A percentile compares a stretch with the other conserved stretches of the same genome.
Conservation (phyloP, 30 jellyfish, hydroid and myxozoan genomes). For the Hydractinia echinata region DNA sequence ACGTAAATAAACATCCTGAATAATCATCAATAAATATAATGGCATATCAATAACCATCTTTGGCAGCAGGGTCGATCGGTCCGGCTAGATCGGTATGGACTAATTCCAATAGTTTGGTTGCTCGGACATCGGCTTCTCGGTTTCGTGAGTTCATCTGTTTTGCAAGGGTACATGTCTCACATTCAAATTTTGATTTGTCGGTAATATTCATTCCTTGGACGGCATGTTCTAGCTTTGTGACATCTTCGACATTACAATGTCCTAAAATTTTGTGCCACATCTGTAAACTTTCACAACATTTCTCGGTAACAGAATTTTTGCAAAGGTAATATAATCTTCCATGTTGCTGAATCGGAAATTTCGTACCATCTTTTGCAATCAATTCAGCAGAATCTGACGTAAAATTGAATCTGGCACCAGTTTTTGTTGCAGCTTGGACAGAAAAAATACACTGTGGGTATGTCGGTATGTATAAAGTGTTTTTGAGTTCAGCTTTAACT, state of each 20-base stretch:
- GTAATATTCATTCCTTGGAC: slow-evolving; percentile 53
- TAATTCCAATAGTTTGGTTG: slow-evolving; percentile 43
- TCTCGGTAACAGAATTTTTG: slow-evolving; percentile 29
- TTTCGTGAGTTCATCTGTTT: slow-evolving; percentile 39
- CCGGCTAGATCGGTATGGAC: slow-evolving; percentile 57
- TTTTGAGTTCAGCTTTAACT: slow-evolving; percentile 46
- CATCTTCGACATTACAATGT: slow-evolving; percentile 40
- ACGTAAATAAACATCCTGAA: slow-evolving; percentile 43
- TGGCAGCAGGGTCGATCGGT: slow-evolving; percentile 50
- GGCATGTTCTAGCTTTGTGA: slow-evolving; percentile 26
- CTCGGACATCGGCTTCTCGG: slow-evolving; percentile 46
- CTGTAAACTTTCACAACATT: slow-evolving; percentile 28
- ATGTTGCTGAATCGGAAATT: slow-evolving; percentile 33
- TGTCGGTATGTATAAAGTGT: slow-evolving; percentile 52
- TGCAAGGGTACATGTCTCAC: no score
- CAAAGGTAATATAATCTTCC: slow-evolving; percentile 40
- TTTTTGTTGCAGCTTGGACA: no score
- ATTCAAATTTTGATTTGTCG: slow-evolving; percentile 17
- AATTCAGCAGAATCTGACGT: slow-evolving; percentile 29
- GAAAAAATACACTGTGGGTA: no score
- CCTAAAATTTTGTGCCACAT: slow-evolving; percentile 59
- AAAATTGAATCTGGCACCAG: no score
- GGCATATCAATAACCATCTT: slow-evolving; percentile 45
- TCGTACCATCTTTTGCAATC: slow-evolving; percentile 35
- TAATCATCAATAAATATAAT: slow-evolving; percentile 40